Evolutionary conservation across 2,797 vertebrate species (phyloP).

Genomic region (Babyrousa celebensis): DNA sequence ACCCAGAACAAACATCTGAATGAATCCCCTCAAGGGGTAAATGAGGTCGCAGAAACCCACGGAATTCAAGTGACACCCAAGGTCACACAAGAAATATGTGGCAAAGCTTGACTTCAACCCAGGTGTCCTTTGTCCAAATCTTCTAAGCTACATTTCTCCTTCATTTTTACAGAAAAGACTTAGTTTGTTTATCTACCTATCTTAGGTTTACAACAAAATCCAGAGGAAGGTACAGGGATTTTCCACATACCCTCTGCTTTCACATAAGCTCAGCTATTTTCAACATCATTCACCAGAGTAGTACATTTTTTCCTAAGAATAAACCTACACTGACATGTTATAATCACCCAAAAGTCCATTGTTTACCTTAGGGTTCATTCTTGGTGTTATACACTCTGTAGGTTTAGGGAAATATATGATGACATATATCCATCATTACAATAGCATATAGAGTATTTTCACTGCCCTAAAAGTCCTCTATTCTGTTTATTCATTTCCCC

Average conservation of each 20-base stretch:
- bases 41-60: not conserved
- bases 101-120: not conserved
- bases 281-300: not conserved
- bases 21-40: not conserved
- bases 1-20: not conserved
- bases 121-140: not conserved
- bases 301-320: not conserved
- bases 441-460: not conserved
- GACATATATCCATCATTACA: not conserved
- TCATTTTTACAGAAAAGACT: too few species aligned
- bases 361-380: not conserved
- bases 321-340: not conserved
- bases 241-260: not conserved
- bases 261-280: not conserved
- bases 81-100: not conserved
- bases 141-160: not conserved
- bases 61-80: not conserved
- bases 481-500: not conserved
- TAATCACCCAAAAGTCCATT: not conserved
- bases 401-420: not conserved
- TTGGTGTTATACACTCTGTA: not conserved
- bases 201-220: not conserved
- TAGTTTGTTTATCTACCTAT: not conserved
- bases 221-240: not conserved
- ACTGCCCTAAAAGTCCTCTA: not conserved